Base-by-base conservation (phyloP, 1,140 invertebrate species). In the Mactra quadrangularis region DNA sequence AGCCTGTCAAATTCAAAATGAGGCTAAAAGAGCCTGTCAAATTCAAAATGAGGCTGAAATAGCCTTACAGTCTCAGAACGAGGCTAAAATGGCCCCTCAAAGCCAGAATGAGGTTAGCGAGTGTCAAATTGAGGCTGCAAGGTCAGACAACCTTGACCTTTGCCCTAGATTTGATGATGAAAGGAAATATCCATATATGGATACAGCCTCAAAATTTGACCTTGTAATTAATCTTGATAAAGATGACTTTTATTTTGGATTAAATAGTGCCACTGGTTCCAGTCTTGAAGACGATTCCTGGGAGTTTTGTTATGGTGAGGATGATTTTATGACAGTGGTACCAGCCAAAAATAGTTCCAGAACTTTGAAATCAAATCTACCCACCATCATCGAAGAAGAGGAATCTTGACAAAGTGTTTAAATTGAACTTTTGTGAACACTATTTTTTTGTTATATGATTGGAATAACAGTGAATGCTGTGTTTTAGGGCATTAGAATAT, bases 321-420 rank as follows among this genome's bases (percentile, higher is more conserved):
- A 53, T 19, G 55, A 64, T 47, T 31, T 33, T 1, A n/a, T 77
- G 6, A 52, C 17, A 50, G 45, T 35, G 45, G 55, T 31, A 29
- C 27, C 45, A 62, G 33, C 45, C 47, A 52, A 45, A 76, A 27
- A 62, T 41, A 41, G 22, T 13, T 29, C 41, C 13, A 52, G 22
- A 52, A 71, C 19, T 19, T 22, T 19, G 27, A 35, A 15, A 33
- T 57, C 47, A 27, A 38, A 15, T 4, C 17, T 76, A 62, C 55
- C 59, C 15, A 62, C 59, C n/a, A 50, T 47, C 29, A 6, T 52
- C 62, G 41, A 60, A 76, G 55, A 62, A 33, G 15, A 41, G 38
- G 38, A 41, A 41, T 6, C 15, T 6, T 41, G 15, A 41, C n/a
- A n/a, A n/a, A n/a, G n/a, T n/a, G n/a, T n/a, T n/a, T n/a, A n/a